These are phyloP conservation scores for Agonum fuliginosum DNA, from an alignment of 2,888 invertebrate genomes.

Conservation along the genomic window DNA sequence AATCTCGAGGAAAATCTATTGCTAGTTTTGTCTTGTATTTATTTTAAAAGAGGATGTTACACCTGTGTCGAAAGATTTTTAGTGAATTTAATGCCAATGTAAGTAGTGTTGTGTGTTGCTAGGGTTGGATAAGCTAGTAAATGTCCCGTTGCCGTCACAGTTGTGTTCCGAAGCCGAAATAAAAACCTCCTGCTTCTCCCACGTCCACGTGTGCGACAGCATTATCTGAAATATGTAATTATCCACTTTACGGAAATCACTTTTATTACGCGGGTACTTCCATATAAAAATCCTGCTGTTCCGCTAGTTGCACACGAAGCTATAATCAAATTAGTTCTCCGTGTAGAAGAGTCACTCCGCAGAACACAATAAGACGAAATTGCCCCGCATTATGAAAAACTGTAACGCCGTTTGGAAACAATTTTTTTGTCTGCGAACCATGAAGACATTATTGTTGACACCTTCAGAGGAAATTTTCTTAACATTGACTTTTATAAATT, in stretches of 20 bases:
- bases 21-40: too few species aligned
- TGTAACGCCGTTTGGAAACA: conserved; percentile 28
- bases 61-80: too few species aligned
- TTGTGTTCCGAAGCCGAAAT: neutral
- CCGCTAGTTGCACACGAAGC: conserved; percentile 50
- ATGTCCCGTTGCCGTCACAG: too few species aligned
- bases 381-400: conserved; percentile 52
- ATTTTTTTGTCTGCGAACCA: conserved; percentile 47
- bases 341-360: conserved; percentile 38
- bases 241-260: conserved; percentile 57
- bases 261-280: conserved; percentile 54
- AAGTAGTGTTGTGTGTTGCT: too few species aligned
- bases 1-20: too few species aligned
- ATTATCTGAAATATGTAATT: conserved; percentile 56
- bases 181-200: conserved; percentile 33
- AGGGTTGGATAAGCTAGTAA: too few species aligned
- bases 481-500: neutral
- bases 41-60: too few species aligned
- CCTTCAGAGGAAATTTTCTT: conserved; percentile 6
- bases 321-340: conserved; percentile 59
- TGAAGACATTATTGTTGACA: conserved; percentile 57
- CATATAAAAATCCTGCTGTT: conserved; percentile 52
- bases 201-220: conserved; percentile 26
- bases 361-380: conserved; percentile 56
- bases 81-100: too few species aligned